Base-by-base conservation (phyloP, 92 coral and sea anemone genomes). In the Muricea muricata region DNA sequence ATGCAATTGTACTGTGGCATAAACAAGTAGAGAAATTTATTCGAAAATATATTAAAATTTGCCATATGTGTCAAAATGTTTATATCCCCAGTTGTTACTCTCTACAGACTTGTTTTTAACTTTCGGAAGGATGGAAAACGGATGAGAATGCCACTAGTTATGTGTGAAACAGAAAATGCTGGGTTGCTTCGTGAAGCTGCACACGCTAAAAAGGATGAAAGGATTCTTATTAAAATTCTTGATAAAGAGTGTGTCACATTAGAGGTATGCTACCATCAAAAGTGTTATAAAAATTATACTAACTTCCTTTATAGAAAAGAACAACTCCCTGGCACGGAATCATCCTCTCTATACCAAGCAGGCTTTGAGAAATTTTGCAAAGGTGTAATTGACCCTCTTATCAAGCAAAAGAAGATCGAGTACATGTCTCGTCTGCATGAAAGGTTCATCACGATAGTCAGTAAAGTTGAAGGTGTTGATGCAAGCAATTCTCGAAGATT, bases 381-480 rank as follows among this genome's bases (percentile, higher is more conserved):
- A 60, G 68, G 28, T 24, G 68, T 60, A 24, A 30, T 60, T 60
- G 68, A 58, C 32, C 66, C 66, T 58, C 66, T 58, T 25, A 14
- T 58, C 66, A 25, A 6, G 11, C 66, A 58, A 14, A 58, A 58
- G 32, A 58, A 20, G 24, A 58, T 58, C 4, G 66, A 58, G 32
- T 58, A 58, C 66, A 58, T 58, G 66, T 21, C 30, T 58, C 3
- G 24, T 58, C 24, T 58, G n/a, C 24, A 58, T 25, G 82, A 75
- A 33, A 80, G 58, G 33, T 73, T 87, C 58, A 79, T 82, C 17
- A 57, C 81, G 30, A 81, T 70, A 9, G 87, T 87, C 9, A 50
- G 81, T 31, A 50, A 42, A 14, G 20, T 83, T 0, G 91, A 88
- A 76, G 69, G 76, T 82, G 78, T 39, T 28, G 88, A 83, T 83